A percentile compares a stretch with the other conserved stretches of the same genome.
phyloP scores from a whole-genome alignment of 2,113 vertebrate genomes.

The Nesogale talazaci region DNA sequence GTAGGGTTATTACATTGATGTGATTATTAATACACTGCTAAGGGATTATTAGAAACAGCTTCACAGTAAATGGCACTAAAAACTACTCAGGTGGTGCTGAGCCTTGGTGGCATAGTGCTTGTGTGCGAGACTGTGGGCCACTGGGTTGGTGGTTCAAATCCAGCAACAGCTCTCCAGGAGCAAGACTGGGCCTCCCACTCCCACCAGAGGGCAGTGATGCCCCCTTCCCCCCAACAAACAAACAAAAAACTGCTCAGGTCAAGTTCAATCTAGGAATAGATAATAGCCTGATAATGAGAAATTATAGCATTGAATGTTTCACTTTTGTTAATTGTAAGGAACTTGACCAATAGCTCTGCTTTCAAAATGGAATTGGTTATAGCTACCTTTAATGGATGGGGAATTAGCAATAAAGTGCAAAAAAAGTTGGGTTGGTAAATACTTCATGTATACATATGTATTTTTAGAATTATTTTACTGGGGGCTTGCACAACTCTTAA shows the following conservation, averaged over 20 bases:
- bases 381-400: neutral
- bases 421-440: neutral
- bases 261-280: slow-evolving; percentile 12
- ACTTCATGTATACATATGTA: too few relatives aligned
- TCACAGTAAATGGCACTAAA: slow-evolving; percentile 26
- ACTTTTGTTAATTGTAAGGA: neutral
- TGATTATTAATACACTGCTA: slow-evolving; percentile 40
- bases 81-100: slow-evolving; percentile 1
- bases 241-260: slow-evolving; percentile 17
- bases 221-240: too few relatives aligned
- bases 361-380: slow-evolving; percentile 35
- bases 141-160: too few relatives aligned
- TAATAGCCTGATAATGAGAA: neutral
- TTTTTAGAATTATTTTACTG: too few relatives aligned
- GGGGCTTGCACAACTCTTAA: too few relatives aligned
- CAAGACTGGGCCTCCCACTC: too few relatives aligned
- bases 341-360: neutral
- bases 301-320: neutral
- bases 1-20: slow-evolving; percentile 6
- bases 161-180: too few relatives aligned
- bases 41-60: slow-evolving; percentile 5
- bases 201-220: too few relatives aligned
- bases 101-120: too few relatives aligned
- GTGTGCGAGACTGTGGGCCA: too few relatives aligned
- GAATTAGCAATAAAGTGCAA: slow-evolving; percentile 7